A percentile compares a stretch with the other conserved stretches of the same genome.
These are phyloP conservation scores for Misgurnus anguillicaudatus DNA, from an alignment of 2,113 vertebrate species.

Conservation along the genomic window DNA sequence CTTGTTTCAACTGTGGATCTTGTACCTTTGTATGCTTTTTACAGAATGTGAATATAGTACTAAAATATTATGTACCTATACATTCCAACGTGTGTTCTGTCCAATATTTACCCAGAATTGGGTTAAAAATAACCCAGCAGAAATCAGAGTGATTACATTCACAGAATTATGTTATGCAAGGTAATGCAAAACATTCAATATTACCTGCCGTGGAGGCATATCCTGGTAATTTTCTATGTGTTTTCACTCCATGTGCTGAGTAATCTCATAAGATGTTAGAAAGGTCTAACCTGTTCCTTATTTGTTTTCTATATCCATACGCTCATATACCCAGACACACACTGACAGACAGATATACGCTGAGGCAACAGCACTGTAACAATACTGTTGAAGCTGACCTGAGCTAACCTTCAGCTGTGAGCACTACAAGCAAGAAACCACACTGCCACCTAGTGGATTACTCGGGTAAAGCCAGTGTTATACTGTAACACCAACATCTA, in stretches of 20 bases:
- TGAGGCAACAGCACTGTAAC: conserved; percentile 46
- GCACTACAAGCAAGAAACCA: conserved; percentile 16
- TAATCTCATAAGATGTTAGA: background rate
- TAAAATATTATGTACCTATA: background rate
- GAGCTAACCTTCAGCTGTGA: conserved; percentile 22
- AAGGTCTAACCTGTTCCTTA: background rate
- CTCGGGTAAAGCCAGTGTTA: background rate
- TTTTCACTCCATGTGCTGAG: background rate
- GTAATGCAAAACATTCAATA: background rate
- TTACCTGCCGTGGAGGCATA: background rate
- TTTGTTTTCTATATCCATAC: conserved; percentile 13
- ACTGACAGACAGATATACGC: background rate
- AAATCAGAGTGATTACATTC: background rate
- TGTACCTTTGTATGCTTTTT: too few species aligned
- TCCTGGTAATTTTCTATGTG: background rate
- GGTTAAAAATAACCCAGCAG: too few species aligned
- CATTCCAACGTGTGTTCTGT: too few species aligned
- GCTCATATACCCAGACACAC: background rate
- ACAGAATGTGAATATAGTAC: background rate
- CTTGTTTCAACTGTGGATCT: too few species aligned
- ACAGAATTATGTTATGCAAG: background rate
- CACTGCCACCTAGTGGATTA: conserved; percentile 38
- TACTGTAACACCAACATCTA: background rate
- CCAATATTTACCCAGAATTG: too few species aligned
- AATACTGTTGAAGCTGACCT: conserved; percentile 27